Percentiles rank a stretch among this genome's conserved stretches.
Evolutionary conservation across 2,113 vertebrate species (phyloP).

Genomic region (Mus pahari): DNA sequence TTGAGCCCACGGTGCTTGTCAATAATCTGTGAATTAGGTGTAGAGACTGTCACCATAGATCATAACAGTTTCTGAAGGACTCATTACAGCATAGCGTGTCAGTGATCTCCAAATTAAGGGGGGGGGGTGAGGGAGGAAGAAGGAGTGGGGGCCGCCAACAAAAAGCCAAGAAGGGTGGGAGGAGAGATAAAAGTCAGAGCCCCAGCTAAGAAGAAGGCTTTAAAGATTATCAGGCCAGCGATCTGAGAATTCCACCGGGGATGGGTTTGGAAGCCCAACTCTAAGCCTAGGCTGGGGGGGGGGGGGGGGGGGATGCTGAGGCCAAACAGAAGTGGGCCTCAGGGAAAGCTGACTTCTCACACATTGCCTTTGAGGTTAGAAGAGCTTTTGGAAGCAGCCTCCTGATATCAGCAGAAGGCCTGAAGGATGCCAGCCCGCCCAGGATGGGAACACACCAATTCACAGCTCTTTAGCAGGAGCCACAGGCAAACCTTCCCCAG

Average conservation of each 20-base stretch:
- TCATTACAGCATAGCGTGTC: conserved; percentile 86
- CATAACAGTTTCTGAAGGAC: conserved; percentile 86
- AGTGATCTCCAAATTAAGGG: conserved; percentile 86
- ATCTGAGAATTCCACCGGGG: conserved; percentile 81
- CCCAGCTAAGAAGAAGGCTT: conserved; percentile 78
- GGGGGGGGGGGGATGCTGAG: conserved; percentile 12
- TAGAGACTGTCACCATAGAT: conserved; percentile 84
- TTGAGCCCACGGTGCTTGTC: conserved; percentile 84
- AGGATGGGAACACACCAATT: conserved; percentile 52
- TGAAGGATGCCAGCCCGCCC: conserved; percentile 47
- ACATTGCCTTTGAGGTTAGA: conserved; percentile 62
- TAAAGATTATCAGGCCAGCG: conserved; percentile 82
- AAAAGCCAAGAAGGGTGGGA: conserved; percentile 74
- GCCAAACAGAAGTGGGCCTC: conserved; percentile 75
- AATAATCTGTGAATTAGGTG: conserved; percentile 84
- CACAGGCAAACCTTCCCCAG: conserved; percentile 34
- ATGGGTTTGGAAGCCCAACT: conserved; percentile 71
- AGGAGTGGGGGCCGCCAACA: conserved; percentile 81
- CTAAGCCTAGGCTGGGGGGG: conserved; percentile 52
- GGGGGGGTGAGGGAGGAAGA: conserved; percentile 70
- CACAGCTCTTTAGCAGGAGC: conserved; percentile 12
- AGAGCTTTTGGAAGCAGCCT: conserved; percentile 66
- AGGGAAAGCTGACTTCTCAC: conserved; percentile 66
- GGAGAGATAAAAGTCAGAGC: conserved; percentile 85
- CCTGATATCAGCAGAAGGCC: conserved; percentile 59